Evolutionary conservation across 2,113 vertebrate species (phyloP).

Genomic region (Butorides virescens): DNA sequence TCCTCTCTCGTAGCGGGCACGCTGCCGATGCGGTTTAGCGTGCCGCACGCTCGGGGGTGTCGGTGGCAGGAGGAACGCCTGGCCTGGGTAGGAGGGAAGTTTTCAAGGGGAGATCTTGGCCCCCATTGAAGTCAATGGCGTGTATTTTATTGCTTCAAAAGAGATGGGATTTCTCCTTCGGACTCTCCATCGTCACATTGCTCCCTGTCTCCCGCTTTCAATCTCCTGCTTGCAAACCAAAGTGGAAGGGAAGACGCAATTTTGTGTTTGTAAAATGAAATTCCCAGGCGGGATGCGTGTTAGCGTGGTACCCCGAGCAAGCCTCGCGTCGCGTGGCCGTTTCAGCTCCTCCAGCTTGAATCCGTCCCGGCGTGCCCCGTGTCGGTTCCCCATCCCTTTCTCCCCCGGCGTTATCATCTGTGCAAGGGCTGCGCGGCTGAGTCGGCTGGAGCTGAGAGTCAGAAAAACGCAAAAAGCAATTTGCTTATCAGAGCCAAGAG

Average conservation of each 20-base stretch:
- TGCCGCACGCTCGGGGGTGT: background rate
- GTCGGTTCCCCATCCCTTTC: background rate
- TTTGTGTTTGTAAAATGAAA: background rate
- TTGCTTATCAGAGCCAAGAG: background rate
- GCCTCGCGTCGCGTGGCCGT: accelerated
- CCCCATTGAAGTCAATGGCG: accelerated
- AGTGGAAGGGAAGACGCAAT: background rate
- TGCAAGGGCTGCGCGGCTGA: background rate
- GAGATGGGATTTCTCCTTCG: background rate
- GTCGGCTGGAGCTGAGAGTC: background rate
- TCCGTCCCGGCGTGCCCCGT: accelerated
- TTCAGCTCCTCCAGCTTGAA: background rate
- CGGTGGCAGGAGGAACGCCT: background rate
- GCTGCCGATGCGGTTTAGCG: accelerated
- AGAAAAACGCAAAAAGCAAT: background rate
- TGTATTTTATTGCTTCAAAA: background rate
- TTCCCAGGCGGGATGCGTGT: accelerated
- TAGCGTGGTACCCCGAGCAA: accelerated
- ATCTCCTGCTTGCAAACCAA: background rate
- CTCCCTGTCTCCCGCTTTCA: background rate
- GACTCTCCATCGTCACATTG: accelerated
- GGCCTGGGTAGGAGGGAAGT: background rate
- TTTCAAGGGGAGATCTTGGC: background rate
- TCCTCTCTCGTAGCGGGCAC: accelerated
- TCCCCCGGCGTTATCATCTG: background rate